phyloP scores from a whole-genome alignment of 2,888 invertebrate species.

The Synergus laeviventris region DNA sequence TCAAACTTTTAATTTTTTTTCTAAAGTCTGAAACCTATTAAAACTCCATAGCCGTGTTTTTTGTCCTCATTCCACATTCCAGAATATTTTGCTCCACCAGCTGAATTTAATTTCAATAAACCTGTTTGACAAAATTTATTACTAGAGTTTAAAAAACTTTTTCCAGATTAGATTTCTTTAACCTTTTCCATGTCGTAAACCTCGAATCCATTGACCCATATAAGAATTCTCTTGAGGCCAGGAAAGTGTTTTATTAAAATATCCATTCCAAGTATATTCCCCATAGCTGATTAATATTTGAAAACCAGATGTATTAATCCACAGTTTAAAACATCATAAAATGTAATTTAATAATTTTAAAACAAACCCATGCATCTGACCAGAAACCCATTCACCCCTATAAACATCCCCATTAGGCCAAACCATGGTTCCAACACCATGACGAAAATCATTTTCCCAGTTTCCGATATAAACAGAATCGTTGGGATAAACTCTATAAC shows the following conservation, averaged over 20 bases:
- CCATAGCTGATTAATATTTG: constrained; percentile 72
- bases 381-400: constrained; percentile 79
- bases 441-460: constrained; percentile 77
- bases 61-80: constrained; percentile 79
- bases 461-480: constrained; percentile 79
- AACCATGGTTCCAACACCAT: constrained; percentile 80
- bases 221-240: constrained; percentile 78
- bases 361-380: constrained; percentile 77
- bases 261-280: constrained; percentile 79
- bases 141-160: not conserved
- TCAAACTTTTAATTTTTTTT: not conserved
- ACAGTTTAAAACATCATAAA: too few species aligned
- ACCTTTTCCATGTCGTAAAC: constrained; percentile 78
- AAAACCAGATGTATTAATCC: not conserved
- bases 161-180: not conserved
- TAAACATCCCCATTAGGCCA: constrained; percentile 82
- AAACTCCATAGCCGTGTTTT: constrained; percentile 78
- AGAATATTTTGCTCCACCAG: constrained; percentile 78
- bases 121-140: constrained; percentile 58
- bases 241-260: constrained; percentile 78
- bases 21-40: constrained; percentile 54
- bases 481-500: constrained; percentile 78
- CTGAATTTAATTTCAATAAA: constrained; percentile 77
- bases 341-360: not conserved
- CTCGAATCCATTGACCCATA: constrained; percentile 79